Evolutionary conservation across 2,797 vertebrate genomes (phyloP).

Genomic region (Antrozous pallidus): DNA sequence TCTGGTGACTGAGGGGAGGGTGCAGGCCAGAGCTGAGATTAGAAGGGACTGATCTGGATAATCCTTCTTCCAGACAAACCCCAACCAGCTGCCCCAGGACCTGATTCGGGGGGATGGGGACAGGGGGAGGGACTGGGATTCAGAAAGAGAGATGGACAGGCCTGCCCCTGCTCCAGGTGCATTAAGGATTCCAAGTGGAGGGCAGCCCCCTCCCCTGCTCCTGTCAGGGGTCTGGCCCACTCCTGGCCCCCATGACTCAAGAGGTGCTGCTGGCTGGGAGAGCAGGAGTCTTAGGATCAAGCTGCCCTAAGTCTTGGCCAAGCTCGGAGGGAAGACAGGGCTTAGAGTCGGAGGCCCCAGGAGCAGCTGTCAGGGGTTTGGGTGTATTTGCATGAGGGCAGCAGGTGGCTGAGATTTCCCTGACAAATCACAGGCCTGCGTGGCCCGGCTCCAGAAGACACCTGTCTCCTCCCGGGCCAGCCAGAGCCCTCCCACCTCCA

Average conservation of each 20-base stretch:
- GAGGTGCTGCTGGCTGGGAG: background rate
- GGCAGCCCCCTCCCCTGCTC: background rate
- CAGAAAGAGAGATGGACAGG: background rate
- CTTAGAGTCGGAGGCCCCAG: slow-evolving; percentile 7
- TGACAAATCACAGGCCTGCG: slow-evolving; percentile 64
- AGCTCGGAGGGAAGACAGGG: background rate
- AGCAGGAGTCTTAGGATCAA: background rate
- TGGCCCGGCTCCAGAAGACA: background rate
- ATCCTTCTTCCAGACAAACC: slow-evolving; percentile 81
- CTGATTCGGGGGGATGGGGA: slow-evolving; percentile 4
- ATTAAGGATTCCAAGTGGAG: background rate
- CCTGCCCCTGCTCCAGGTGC: background rate
- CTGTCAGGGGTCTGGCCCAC: background rate
- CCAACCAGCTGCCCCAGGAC: slow-evolving; percentile 82
- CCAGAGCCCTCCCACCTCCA: background rate
- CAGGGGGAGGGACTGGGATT: background rate
- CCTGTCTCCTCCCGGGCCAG: slow-evolving; percentile 35
- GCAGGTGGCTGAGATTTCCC: slow-evolving; percentile 73
- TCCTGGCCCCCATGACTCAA: background rate
- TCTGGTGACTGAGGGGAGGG: background rate
- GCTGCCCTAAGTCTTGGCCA: background rate
- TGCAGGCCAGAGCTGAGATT: slow-evolving; percentile 77
- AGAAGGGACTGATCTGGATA: slow-evolving; percentile 86
- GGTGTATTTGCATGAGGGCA: slow-evolving; percentile 62
- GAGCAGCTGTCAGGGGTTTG: slow-evolving; percentile 41